phyloP scores from a whole-genome alignment of 1,140 invertebrate species.

The Eueides isabella region DNA sequence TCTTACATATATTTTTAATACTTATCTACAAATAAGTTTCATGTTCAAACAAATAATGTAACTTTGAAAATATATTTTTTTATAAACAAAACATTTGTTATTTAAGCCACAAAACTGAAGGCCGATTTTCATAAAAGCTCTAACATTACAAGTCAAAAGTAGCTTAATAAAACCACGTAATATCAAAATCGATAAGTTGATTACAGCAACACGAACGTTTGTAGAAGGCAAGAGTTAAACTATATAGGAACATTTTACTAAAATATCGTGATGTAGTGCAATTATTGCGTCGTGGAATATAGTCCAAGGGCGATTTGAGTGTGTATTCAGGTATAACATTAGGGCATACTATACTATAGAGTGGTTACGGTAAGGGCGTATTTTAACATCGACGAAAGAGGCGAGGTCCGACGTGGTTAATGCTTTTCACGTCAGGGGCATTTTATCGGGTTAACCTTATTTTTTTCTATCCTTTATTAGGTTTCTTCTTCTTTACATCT shows the following conservation, averaged over 20 bases:
- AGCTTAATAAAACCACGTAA: conserved; percentile 44
- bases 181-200: conserved; percentile 52
- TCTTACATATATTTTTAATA: too few relatives aligned
- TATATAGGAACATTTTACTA: conserved; percentile 38
- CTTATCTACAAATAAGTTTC: too few relatives aligned
- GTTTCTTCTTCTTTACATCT: not conserved
- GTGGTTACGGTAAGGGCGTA: conserved; percentile 14
- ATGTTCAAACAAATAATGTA: too few relatives aligned
- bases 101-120: conserved; percentile 1
- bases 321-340: conserved; percentile 36
- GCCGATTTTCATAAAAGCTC: conserved; percentile 16
- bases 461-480: not conserved
- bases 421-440: not conserved
- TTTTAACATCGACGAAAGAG: conserved; percentile 2
- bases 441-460: not conserved
- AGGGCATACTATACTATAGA: conserved; percentile 42
- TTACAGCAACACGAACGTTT: conserved; percentile 47
- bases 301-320: conserved; percentile 66
- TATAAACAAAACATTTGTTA: conserved; percentile 9
- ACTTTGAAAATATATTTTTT: too few relatives aligned
- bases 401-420: not conserved
- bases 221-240: conserved; percentile 42
- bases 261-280: conserved; percentile 67
- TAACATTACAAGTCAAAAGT: conserved; percentile 34
- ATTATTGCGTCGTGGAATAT: conserved; percentile 65